Percentiles rank a stretch among this genome's conserved stretches.
These are phyloP conservation scores for Monochamus alternatus DNA, from an alignment of 2,888 invertebrate species.

Conservation along the genomic window DNA sequence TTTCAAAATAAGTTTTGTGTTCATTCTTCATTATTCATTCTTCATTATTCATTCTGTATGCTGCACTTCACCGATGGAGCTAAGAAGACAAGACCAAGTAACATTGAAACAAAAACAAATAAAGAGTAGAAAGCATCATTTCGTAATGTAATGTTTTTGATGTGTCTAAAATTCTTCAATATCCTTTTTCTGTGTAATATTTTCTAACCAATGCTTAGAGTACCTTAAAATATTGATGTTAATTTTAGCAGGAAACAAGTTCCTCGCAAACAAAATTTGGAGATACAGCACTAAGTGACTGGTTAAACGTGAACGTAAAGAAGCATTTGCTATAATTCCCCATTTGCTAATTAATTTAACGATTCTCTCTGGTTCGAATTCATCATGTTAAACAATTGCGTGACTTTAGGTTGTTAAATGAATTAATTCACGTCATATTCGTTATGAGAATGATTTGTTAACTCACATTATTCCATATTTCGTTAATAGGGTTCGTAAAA, in stretches of 20 bases:
- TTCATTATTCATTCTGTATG: too few species aligned
- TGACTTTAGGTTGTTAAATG: conserved; percentile 1
- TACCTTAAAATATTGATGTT: too few species aligned
- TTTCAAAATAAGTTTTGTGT: too few species aligned
- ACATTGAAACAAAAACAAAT: too few species aligned
- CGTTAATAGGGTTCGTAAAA: background rate
- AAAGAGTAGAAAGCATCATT: too few species aligned
- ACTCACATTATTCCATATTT: conserved; percentile 1
- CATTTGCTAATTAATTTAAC: conserved; percentile 16
- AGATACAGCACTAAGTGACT: background rate
- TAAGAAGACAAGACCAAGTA: too few species aligned
- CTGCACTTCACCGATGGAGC: too few species aligned
- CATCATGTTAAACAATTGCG: conserved; percentile 25
- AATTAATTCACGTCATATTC: conserved; percentile 21
- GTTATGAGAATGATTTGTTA: conserved; percentile 30
- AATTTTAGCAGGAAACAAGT: background rate
- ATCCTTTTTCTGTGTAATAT: too few species aligned
- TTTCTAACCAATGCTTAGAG: too few species aligned
- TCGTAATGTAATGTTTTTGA: too few species aligned
- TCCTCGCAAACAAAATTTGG: background rate
- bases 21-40: too few species aligned
- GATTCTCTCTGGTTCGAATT: conserved; percentile 14
- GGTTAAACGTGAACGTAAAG: background rate
- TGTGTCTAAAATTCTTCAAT: too few species aligned
- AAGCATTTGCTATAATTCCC: background rate